Base-by-base conservation (phyloP, 1,140 invertebrate species). In the Probaryconus sp. region DNA sequence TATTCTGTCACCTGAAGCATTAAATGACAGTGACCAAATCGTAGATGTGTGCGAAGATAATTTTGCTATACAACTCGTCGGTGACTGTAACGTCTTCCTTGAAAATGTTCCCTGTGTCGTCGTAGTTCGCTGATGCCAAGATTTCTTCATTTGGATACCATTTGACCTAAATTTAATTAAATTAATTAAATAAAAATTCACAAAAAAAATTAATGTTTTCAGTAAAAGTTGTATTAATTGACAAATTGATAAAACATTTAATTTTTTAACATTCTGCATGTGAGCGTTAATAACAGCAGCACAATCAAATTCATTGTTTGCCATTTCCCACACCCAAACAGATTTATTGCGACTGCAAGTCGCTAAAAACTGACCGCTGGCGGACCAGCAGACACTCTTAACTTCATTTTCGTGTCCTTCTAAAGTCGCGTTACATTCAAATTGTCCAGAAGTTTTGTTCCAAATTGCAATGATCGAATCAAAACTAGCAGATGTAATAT, bases 331-430 rank as follows among this genome's bases (percentile, higher is more conserved):
- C 51, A 99, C 92, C 97, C 97, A 99, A 0, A 99, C 97, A 47
- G 96, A 97, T 88, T 99, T 99, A 84, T 99, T 98, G 56, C 98
- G 89, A 67, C 96, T 96, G 84, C 98, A 99, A 1, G 97, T 98
- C 2, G 98, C 97, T 35, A 99, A 85, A 33, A 95, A 90, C 31
- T 93, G 90, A 0, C 97, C 98, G 31, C 92, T 94, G 17, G 88
- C 88, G 1, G 97, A 95, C 96, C 97, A 99, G 33, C 92, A 89
- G 2, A 96, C 95, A 88, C 94, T 94, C 89, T 99, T 99, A 0
- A 99, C 97, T 91, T 99, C 98, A 89, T 97, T 98, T 86, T 99
- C 97, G 88, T 99, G 98, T 0, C 98, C 98, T 89, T 99, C 98
- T 20, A 99, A 85, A 2, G 96, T 98, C 0, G 96, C 94, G 81